These are phyloP conservation scores for Aelia acuminata DNA, from an alignment of 2,888 invertebrate genomes.

Conservation along the genomic window DNA sequence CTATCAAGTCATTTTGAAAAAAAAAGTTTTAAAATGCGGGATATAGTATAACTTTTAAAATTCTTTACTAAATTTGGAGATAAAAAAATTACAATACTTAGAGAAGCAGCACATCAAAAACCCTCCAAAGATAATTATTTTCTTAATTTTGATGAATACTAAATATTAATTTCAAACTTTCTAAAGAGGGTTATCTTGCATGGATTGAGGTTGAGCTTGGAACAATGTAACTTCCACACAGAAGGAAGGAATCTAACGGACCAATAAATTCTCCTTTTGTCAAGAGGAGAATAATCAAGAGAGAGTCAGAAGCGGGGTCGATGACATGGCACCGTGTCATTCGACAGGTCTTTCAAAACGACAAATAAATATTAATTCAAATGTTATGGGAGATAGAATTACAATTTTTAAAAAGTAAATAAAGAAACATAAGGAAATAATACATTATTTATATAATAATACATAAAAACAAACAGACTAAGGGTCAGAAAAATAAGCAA, in stretches of 20 bases:
- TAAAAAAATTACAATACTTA: too few relatives aligned
- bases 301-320: background rate
- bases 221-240: background rate
- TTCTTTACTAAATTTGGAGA: too few relatives aligned
- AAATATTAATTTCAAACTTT: background rate
- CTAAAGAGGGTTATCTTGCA: background rate
- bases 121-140: background rate
- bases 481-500: too few relatives aligned
- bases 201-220: constrained; percentile 1
- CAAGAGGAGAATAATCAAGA: constrained; percentile 4
- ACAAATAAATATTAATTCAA: background rate
- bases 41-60: too few relatives aligned
- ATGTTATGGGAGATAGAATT: too few relatives aligned
- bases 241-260: constrained; percentile 8
- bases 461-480: too few relatives aligned
- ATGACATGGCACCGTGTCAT: background rate
- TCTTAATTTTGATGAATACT: background rate
- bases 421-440: too few relatives aligned
- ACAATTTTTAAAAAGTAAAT: too few relatives aligned
- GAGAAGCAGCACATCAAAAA: too few relatives aligned
- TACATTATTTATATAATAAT: too few relatives aligned
- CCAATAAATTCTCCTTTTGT: constrained; percentile 31
- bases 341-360: background rate
- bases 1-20: too few relatives aligned
- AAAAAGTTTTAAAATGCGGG: too few relatives aligned